Evolutionary conservation across 2,888 invertebrate genomes (phyloP).

Genomic region (Hemistola chrysoprasaria): DNA sequence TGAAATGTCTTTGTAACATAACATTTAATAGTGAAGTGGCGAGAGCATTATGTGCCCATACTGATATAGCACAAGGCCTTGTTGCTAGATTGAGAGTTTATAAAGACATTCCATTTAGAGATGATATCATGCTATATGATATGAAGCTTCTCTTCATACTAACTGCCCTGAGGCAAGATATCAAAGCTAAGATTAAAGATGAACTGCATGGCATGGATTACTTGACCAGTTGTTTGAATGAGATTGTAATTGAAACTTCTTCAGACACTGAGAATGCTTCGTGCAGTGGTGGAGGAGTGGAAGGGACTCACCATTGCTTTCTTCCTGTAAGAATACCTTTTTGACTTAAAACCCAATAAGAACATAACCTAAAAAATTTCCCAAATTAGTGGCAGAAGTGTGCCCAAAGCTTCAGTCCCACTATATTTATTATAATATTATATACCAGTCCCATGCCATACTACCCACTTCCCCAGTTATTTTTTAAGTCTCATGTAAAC

Average conservation of each 20-base stretch:
- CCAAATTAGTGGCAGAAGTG: too few relatives aligned
- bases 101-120: constrained; percentile 83
- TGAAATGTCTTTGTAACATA: constrained; percentile 95
- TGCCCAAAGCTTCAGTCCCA: too few relatives aligned
- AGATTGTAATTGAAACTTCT: constrained; percentile 77
- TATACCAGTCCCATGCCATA: too few relatives aligned
- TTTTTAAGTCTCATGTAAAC: too few relatives aligned
- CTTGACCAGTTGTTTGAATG: constrained; percentile 86
- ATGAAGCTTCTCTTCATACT: constrained; percentile 94
- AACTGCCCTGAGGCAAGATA: constrained; percentile 90
- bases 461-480: too few relatives aligned
- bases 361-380: not conserved
- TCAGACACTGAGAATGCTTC: constrained; percentile 40
- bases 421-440: too few relatives aligned
- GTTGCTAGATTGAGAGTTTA: constrained; percentile 87
- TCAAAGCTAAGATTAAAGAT: constrained; percentile 84
- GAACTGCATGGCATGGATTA: constrained; percentile 87
- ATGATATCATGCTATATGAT: constrained; percentile 92
- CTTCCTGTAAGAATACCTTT: constrained; percentile 44
- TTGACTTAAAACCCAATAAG: not conserved
- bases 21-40: constrained; percentile 86
- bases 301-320: constrained; percentile 40
- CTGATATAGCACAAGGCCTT: constrained; percentile 86
- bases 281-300: constrained; percentile 36
- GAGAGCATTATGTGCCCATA: constrained; percentile 73